phyloP scores from a whole-genome alignment of 2,888 invertebrate species.

The Mimas tiliae region DNA sequence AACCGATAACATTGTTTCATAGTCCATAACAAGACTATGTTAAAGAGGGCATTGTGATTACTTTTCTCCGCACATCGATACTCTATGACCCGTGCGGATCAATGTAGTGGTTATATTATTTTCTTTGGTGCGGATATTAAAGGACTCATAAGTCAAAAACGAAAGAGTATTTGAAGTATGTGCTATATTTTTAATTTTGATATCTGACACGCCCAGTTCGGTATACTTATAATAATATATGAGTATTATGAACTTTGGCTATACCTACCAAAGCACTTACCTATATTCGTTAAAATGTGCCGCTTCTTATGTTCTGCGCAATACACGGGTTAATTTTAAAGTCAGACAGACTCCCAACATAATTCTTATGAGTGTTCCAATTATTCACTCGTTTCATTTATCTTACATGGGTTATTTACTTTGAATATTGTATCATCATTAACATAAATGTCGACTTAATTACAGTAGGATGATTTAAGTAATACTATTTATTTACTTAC shows the following conservation, averaged over 20 bases:
- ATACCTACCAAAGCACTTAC: no score
- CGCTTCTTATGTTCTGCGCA: slow-evolving; percentile 6
- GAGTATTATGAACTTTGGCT: slow-evolving; percentile 25
- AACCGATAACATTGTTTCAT: background rate
- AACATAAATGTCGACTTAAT: slow-evolving; percentile 29
- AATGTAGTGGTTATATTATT: no score
- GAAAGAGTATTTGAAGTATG: slow-evolving; percentile 19
- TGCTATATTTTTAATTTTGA: slow-evolving; percentile 19
- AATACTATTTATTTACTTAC: no score
- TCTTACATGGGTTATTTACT: slow-evolving; percentile 9
- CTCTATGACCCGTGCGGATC: slow-evolving; percentile 4
- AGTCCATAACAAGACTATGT: background rate
- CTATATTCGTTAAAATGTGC: slow-evolving; percentile 23
- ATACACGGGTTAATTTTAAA: slow-evolving; percentile 19
- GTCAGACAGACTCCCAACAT: background rate
- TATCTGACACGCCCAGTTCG: slow-evolving; percentile 20
- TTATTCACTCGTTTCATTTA: slow-evolving; percentile 10
- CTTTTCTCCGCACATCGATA: slow-evolving; percentile 8
- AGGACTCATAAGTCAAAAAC: background rate
- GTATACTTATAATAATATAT: no score
- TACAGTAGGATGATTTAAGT: background rate
- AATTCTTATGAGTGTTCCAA: slow-evolving; percentile 21
- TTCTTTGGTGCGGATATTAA: no score
- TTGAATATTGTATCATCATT: slow-evolving; percentile 29
- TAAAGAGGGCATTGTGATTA: background rate